Conservation (phyloP, 2,797 vertebrate species). For the Odontamblyopus lacepedii region DNA sequence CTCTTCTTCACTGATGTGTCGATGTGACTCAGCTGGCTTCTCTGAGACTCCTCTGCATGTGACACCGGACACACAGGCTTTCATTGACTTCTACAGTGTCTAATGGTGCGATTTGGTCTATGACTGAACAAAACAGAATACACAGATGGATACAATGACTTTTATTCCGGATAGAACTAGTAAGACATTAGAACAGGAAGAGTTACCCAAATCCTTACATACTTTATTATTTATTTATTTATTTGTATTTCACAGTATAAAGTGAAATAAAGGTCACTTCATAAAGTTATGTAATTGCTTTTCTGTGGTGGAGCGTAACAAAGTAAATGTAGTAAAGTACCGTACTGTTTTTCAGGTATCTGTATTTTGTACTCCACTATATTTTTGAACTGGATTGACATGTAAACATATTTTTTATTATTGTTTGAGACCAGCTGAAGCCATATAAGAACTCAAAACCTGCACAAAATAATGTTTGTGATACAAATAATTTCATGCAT, state of each 20-base stretch:
- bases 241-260: no score
- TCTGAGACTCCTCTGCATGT: conserved; percentile 56
- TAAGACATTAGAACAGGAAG: not conserved
- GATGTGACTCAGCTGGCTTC: conserved; percentile 62
- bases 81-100: conserved; percentile 29
- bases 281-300: no score
- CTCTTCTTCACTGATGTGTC: conserved; percentile 68
- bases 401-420: no score
- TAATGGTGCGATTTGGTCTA: not conserved
- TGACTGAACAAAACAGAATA: not conserved
- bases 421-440: no score
- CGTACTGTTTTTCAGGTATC: no score
- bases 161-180: not conserved
- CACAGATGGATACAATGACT: not conserved
- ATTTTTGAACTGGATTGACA: no score
- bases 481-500: not conserved
- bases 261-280: no score
- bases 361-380: no score
- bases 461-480: not conserved
- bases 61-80: conserved; percentile 36
- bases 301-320: no score
- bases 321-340: no score
- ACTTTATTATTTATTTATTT: not conserved
- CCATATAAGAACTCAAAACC: no score
- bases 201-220: not conserved